These are phyloP conservation scores for Cosmia trapezina DNA, from an alignment of 2,888 invertebrate genomes.

Conservation along the genomic window DNA sequence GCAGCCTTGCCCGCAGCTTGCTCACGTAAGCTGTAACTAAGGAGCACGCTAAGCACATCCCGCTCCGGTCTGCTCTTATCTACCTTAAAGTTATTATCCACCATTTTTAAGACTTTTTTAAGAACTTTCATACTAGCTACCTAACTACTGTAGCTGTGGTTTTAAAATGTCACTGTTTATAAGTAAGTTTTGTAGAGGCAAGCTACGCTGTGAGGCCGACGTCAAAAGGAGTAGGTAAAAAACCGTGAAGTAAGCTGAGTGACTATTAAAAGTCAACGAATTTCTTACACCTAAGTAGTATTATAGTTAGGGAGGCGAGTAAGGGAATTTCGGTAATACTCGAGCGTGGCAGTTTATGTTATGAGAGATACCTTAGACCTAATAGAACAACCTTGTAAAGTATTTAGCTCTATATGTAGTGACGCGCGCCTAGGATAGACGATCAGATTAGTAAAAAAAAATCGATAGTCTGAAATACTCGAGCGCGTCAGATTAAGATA, in stretches of 20 bases:
- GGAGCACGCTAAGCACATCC: neutral
- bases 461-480: no score
- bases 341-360: no score
- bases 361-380: no score
- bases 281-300: neutral
- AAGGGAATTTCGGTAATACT: no score
- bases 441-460: no score
- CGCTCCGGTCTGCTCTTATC: neutral
- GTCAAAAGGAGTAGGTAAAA: neutral
- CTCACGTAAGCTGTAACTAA: conserved; percentile 8
- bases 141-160: neutral
- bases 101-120: neutral
- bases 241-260: neutral
- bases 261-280: neutral
- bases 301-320: no score
- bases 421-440: no score
- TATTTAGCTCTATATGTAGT: no score
- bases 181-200: neutral
- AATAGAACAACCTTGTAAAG: no score
- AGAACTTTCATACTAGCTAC: neutral
- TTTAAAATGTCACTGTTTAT: neutral
- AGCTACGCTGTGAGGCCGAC: conserved; percentile 4
- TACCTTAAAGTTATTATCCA: neutral
- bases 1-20: neutral
- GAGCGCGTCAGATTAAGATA: no score